Evolutionary conservation across 2,888 invertebrate species (phyloP).

Genomic region (Callyntrura sp.): DNA sequence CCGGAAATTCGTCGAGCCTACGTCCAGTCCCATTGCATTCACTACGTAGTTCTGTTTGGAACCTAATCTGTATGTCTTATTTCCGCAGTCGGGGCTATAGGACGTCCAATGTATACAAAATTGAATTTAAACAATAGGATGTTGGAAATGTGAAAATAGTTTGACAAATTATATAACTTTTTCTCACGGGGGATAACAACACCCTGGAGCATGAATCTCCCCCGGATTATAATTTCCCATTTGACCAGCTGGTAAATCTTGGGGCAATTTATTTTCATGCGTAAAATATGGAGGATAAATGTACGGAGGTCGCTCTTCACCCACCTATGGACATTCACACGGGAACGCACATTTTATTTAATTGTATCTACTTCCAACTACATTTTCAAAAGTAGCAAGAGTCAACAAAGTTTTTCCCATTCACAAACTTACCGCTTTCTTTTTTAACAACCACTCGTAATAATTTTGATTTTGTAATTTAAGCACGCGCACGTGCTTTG

Average conservation of each 20-base stretch:
- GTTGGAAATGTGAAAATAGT: background rate
- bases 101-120: background rate
- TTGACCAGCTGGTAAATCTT: constrained; percentile 77
- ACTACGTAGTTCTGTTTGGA: constrained; percentile 45
- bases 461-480: constrained; percentile 81
- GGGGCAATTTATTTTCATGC: constrained; percentile 71
- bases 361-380: too few relatives aligned
- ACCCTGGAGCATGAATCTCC: constrained; percentile 65
- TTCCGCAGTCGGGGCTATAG: constrained; percentile 43
- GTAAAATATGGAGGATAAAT: constrained; percentile 78
- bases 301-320: constrained; percentile 79
- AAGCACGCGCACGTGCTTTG: constrained; percentile 82
- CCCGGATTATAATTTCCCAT: constrained; percentile 79
- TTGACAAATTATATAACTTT: background rate
- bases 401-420: too few relatives aligned
- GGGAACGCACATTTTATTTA: too few relatives aligned
- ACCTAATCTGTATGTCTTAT: constrained; percentile 54
- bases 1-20: constrained; percentile 45
- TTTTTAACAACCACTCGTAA: constrained; percentile 79
- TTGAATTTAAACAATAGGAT: background rate
- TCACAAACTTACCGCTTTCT: constrained; percentile 75
- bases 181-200: constrained; percentile 69
- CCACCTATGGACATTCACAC: constrained; percentile 60
- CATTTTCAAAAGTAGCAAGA: too few relatives aligned
- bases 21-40: constrained; percentile 64